Conservation (phyloP, 2,113 vertebrate genomes). For the Xenopus borealis region DNA sequence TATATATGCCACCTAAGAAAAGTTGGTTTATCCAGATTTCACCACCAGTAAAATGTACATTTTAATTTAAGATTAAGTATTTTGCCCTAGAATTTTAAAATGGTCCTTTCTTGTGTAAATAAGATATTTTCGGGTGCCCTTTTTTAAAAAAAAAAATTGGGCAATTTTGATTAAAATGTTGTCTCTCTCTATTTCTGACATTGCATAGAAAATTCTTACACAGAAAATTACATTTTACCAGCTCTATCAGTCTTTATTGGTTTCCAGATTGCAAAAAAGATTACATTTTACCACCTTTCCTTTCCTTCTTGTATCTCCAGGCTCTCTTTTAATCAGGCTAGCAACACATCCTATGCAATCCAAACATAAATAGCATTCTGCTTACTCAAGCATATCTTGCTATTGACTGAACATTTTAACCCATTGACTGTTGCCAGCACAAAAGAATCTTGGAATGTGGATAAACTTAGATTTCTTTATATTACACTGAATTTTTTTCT, state of each 20-base stretch:
- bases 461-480: not conserved
- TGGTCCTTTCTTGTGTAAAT: no score
- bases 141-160: constrained; percentile 1
- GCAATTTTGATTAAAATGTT: constrained; percentile 15
- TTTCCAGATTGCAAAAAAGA: constrained; percentile 46
- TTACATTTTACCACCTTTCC: constrained; percentile 43
- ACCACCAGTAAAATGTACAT: no score
- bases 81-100: no score
- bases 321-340: constrained; percentile 39
- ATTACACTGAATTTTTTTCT: no score
- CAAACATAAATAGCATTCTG: constrained; percentile 42
- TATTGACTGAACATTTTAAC: constrained; percentile 38
- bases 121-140: not conserved
- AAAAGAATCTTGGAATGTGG: not conserved
- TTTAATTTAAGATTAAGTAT: no score
- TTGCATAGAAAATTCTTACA: constrained; percentile 21
- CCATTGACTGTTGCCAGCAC: constrained; percentile 3
- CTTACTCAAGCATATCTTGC: constrained; percentile 35
- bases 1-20: no score
- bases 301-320: constrained; percentile 36
- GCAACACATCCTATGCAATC: constrained; percentile 38
- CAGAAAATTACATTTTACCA: constrained; percentile 38
- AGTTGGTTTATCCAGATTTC: no score
- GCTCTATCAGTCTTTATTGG: constrained; percentile 42
- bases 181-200: constrained; percentile 18